These are phyloP conservation scores for Linepithema humile DNA, from an alignment of 1,140 invertebrate genomes.

Conservation along the genomic window DNA sequence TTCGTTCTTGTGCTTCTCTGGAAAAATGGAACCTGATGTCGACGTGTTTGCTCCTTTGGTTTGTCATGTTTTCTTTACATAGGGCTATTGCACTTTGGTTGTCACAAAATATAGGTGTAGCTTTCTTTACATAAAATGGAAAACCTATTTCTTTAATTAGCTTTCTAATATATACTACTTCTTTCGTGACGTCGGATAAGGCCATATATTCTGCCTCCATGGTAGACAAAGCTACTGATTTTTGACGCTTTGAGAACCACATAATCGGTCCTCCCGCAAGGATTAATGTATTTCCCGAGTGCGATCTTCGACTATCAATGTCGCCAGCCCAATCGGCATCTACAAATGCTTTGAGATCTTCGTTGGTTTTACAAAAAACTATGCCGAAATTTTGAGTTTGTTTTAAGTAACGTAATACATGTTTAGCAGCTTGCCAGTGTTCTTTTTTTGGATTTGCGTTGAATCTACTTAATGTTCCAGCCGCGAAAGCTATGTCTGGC, in stretches of 20 bases:
- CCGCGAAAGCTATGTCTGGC: not conserved
- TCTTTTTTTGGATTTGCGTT: not conserved
- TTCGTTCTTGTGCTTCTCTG: too few relatives aligned
- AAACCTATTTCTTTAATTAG: conserved; percentile 5
- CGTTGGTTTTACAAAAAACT: not conserved
- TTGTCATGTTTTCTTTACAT: too few relatives aligned
- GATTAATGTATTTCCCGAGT: conserved; percentile 63
- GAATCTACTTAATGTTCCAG: not conserved
- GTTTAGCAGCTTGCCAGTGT: conserved; percentile 12
- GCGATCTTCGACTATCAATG: not conserved
- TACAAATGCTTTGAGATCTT: not conserved
- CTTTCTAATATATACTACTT: conserved; percentile 52
- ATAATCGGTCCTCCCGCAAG: conserved; percentile 60
- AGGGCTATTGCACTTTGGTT: too few relatives aligned
- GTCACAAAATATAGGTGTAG: too few relatives aligned
- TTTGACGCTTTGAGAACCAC: conserved; percentile 40
- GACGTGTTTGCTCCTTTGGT: too few relatives aligned
- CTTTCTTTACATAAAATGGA: not conserved
- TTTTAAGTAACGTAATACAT: conserved; percentile 18
- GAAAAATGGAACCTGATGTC: too few relatives aligned
- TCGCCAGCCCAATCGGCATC: conserved; percentile 80
- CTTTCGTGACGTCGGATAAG: conserved; percentile 63
- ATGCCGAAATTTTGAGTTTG: conserved; percentile 7
- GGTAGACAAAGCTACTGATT: conserved; percentile 53
- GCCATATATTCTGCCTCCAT: conserved; percentile 80